Evolutionary conservation across 2,113 vertebrate species (phyloP), one percentile per base, ranked within the genome.

Genomic region (Leucopsar rothschildi): DNA sequence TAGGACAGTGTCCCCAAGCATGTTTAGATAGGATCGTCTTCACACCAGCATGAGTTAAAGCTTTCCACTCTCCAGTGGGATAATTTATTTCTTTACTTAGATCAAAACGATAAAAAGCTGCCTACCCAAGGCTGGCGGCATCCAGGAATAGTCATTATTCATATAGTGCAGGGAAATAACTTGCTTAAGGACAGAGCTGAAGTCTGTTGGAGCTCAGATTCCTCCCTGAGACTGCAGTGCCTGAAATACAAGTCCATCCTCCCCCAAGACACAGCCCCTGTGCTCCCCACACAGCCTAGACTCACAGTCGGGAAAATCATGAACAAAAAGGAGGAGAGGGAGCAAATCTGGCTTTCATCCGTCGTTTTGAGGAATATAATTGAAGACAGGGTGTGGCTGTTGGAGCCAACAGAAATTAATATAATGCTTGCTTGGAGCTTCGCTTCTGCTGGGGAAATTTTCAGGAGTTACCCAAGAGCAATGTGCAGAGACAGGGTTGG

Each of bases 321-420:
- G 63, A 76, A 78, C 85, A 78, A 39, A 86, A 93, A 86, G 49
- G 80, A 93, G 91, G 60, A 47, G 42, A 78, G 89, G 78, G 87
- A 86, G 56, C 24, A 66, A 94, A 93, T 91, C 83, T 92, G 84
- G 42, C 88, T 95, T 94, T 97, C 88, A 92, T 94, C 92, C 3
- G 4, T 49, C 86, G 7, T 92, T 96, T 83, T 92, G 90, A 88
- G 95, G 95, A 95, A 77, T 75, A 61, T 92, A 96, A 94, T 82
- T 96, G 95, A 82, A 91, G 78, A 14, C 88, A 85, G 64, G 96
- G 95, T 95, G 95, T 40, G 96, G 79, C 50, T 94, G 59, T 64
- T 69, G 76, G 92, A 91, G 83, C 83, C 71, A 91, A 75, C 55
- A 95, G 65, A 86, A 88, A 82, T 89, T 95, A 91, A 55, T 85